These are phyloP conservation scores for Drosophila mulleri DNA, from an alignment of 2,888 invertebrate species.

Conservation along the genomic window DNA sequence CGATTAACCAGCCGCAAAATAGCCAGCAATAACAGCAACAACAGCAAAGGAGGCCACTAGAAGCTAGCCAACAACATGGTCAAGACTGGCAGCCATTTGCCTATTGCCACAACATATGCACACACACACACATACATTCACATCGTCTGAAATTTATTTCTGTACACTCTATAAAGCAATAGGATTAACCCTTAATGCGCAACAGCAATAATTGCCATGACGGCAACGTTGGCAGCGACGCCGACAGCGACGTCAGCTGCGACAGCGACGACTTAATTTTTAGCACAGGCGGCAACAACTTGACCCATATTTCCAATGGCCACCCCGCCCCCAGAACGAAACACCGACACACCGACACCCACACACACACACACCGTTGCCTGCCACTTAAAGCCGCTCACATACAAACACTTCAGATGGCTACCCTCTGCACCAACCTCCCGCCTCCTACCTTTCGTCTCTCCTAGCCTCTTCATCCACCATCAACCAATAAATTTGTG, in stretches of 20 bases:
- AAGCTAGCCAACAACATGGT: constrained; percentile 10
- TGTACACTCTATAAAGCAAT: constrained; percentile 57
- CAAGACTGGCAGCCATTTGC: constrained; percentile 45
- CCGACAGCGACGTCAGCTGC: constrained; percentile 23
- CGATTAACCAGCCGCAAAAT: constrained; percentile 57
- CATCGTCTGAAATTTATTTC: constrained; percentile 41
- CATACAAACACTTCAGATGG: constrained; percentile 51
- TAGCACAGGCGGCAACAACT: constrained; percentile 78
- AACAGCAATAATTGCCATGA: constrained; percentile 78
- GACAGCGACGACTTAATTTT: constrained; percentile 71
- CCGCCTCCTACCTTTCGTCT: no score
- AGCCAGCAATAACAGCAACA: constrained; percentile 19
- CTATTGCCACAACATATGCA: constrained; percentile 40
- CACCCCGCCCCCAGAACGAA: constrained; percentile 14
- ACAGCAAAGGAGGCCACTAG: not conserved
- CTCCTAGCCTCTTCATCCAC: no score
- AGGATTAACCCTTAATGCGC: constrained; percentile 79
- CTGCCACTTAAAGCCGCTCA: constrained; percentile 73
- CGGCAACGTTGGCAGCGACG: constrained; percentile 33
- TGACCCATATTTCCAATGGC: constrained; percentile 78
- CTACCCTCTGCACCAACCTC: not conserved
- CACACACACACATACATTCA: constrained; percentile 21
- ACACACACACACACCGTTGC: constrained; percentile 38
- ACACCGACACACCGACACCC: no score
- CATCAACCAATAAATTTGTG: constrained; percentile 43